Conservation (phyloP, 2,113 vertebrate species). For the Dicrurus megarhynchus region DNA sequence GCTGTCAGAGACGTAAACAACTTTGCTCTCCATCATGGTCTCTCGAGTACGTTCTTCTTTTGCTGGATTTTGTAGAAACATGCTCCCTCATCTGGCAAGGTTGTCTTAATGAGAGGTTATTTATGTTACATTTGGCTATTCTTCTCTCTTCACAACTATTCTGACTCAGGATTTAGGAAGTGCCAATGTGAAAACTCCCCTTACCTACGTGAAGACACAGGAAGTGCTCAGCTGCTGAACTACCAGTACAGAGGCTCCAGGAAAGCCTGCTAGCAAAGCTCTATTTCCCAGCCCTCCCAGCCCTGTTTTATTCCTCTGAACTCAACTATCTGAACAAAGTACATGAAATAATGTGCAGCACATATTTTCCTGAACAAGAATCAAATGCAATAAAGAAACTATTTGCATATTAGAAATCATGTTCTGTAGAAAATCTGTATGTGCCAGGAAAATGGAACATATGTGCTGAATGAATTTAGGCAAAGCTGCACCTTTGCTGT, state of each 20-base stretch:
- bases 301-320: not conserved
- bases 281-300: not conserved
- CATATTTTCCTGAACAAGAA: not conserved
- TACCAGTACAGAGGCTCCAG: not conserved
- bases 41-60: not conserved
- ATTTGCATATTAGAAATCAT: not conserved
- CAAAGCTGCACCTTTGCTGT: not conserved
- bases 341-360: not conserved
- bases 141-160: not conserved
- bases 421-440: not conserved
- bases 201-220: fast-evolving
- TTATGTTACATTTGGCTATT: not conserved
- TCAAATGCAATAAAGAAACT: not conserved
- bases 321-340: not conserved
- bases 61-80: not conserved
- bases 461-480: not conserved
- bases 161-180: not conserved
- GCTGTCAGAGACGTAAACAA: not conserved
- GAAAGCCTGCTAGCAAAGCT: not conserved
- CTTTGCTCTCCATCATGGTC: not conserved
- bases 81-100: not conserved
- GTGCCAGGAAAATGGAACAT: not conserved
- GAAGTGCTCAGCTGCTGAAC: not conserved
- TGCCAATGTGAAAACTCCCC: not conserved
- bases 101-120: not conserved